Evolutionary conservation across 2,797 vertebrate species (phyloP), one percentile per base, ranked within the genome.

Genomic region (Rhynchonycteris naso): DNA sequence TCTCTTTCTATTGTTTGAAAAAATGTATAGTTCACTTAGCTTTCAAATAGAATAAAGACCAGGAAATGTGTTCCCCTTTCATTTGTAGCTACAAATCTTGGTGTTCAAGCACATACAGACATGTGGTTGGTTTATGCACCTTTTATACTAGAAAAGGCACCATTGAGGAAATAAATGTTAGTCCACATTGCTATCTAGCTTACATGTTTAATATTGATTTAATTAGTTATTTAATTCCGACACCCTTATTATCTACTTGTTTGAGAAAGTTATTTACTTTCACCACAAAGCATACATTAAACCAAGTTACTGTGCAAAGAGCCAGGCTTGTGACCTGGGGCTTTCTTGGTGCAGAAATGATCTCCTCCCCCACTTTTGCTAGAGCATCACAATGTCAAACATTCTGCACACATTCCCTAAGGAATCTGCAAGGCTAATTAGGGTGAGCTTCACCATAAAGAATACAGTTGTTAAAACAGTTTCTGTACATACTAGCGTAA

Each of bases 341-440:
- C 95, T 98, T 98, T 98, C 96, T 94, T 93, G 93, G 92, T 97
- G 95, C 96, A 88, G 96, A 97, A 97, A 97, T 38, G 95, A 95
- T 96, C 14, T 52, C 97, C 97, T 96, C 95, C 97, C 89, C 87
- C 88, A 94, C 30, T 26, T 88, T 80, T 85, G 88, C 97, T 97
- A 96, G 97, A 97, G 97, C 97, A 98, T 98, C 96, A 92, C 98
- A 98, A 98, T 98, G 98, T 98, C 98, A 98, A 98, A 98, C 97
- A 93, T 96, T 97, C 97, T 52, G 47, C 97, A 98, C 97, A 98
- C 92, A 4, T 98, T 99, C 99, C 99, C 99, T 98, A 85, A 98
- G 99, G 99, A 99, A 98, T 98, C 98, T 98, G 98, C 98, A 97
- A 99, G 99, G 99, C 99, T 99, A 99, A 99, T 99, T 99, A 99